Evolutionary conservation across 2,797 vertebrate species (phyloP).

Genomic region (Nyctalus aviator): DNA sequence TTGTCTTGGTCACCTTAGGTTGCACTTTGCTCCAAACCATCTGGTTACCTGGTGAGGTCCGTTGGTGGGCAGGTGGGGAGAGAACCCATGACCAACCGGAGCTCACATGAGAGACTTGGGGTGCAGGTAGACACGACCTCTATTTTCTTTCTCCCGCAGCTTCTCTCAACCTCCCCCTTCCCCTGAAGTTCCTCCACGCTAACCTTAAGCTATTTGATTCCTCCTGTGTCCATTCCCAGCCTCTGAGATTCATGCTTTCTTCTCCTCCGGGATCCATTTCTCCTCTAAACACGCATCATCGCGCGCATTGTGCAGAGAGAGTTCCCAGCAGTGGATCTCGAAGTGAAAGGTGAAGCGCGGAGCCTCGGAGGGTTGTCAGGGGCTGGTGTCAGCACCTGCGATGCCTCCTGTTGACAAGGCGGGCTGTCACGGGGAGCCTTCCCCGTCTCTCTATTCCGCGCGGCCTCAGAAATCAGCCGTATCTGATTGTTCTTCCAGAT

Average conservation of each 20-base stretch:
- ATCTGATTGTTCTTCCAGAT: constrained; percentile 91
- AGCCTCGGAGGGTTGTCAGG: constrained; percentile 86
- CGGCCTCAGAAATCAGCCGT: constrained; percentile 88
- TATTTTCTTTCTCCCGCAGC: background rate
- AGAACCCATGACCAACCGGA: background rate
- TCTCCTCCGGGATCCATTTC: constrained; percentile 85
- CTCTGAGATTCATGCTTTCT: constrained; percentile 85
- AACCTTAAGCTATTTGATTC: constrained; percentile 85
- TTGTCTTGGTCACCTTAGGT: background rate
- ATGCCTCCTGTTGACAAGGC: constrained; percentile 89
- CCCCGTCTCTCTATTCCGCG: constrained; percentile 86
- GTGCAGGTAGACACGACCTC: background rate
- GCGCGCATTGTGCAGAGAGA: constrained; percentile 86
- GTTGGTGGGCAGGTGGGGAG: rapidly evolving
- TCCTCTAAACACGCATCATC: constrained; percentile 88
- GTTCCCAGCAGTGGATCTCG: constrained; percentile 88
- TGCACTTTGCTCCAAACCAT: background rate
- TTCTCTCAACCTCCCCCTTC: background rate
- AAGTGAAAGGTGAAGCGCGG: constrained; percentile 88
- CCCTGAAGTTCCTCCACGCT: constrained; percentile 69
- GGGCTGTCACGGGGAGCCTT: constrained; percentile 86
- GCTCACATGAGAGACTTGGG: background rate
- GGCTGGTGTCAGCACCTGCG: constrained; percentile 86
- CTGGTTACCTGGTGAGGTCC: background rate
- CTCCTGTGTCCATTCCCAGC: constrained; percentile 80